Evolutionary conservation across 2,113 vertebrate species (phyloP), one percentile per base, ranked within the genome.

Genomic region (Morone chrysops): DNA sequence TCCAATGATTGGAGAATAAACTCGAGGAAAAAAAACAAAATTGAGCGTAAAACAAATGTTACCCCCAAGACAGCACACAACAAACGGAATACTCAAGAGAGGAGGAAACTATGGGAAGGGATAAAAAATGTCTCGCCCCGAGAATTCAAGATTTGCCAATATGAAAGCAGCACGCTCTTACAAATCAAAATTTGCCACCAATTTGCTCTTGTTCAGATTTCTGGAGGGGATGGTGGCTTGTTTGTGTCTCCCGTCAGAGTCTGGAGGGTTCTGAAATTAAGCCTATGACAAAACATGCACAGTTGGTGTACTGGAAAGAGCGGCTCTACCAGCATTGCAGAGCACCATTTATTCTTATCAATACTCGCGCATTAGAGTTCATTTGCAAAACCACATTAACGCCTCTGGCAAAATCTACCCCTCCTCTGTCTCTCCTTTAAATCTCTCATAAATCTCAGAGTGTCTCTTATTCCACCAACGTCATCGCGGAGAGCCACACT

Each of bases 321-420:
- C 0, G 9, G 11, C 61, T 80, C 43, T 1, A n/a, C 45, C 83
- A 60, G 81, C 68, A 62, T 50, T 41, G 69, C 59, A 72, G 61
- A 81, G 47, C 56, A 36, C 70, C 77, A 75, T 75, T 91, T 59
- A 83, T 86, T 83, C 82, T 81, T 90, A 81, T 92, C 89, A 89
- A 88, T 82, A 88, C 75, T 73, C 36, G 13, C 73, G 75, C 82
- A 87, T 91, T 92, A 81, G 83, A 87, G 68, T 87, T 89, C 78
- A 89, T 93, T 93, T 93, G 87, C 79, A 90, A 86, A 93, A 91
- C 73, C 45, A 47, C 88, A 93, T 91, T 90, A 92, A 94, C 57
- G 69, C 83, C 83, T 79, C 54, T 45, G 77, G 78, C 78, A 78
- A 89, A 91, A 78, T 70, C 69, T 45, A 43, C 20, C 60, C 76